Base-by-base conservation (phyloP, 2,797 vertebrate species). In the Vireo griseus region DNA sequence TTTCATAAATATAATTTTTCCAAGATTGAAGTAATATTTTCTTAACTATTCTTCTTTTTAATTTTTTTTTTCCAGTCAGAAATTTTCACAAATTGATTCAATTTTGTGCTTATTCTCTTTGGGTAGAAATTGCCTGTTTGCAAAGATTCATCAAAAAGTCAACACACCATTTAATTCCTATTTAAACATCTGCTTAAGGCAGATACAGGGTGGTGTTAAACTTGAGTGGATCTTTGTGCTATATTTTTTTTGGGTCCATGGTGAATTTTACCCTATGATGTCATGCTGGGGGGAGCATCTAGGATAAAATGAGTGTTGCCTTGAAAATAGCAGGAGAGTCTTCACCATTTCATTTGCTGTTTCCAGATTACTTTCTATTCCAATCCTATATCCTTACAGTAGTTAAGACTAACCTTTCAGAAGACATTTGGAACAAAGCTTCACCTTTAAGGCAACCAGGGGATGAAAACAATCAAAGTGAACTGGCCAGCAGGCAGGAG, bases 381-480 rank as follows among this genome's bases (percentile, higher is more conserved):
- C 67, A 71, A 40, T 77, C 33, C 39, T 54, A 58, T 75, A 83
- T 48, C 72, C 57, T 74, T 80, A 22, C 16, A 65, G 50, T 33
- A 94, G 93, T 84, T 90, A 92, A 68, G 57, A 61, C 22, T 94
- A 89, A 96, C 84, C 77, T 95, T 96, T 95, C 45, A 74, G 57
- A 75, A 94, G 83, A 54, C 37, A 92, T 95, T 94, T 94, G 84
- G 71, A 95, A 65, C 57, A 89, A 88, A 90, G 31, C 31, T 90
- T 96, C 91, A 97, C 91, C 94, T 96, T 94, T 94, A 94, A 96
- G 61, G 68, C 75, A 91, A 80, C 25, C 31, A 80, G 62, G 15
- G 54, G 61, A 81, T 88, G 87, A 80, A 92, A 96, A 85, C 18
- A 83, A 68, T 86, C 57, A 80, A 77, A 90, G 68, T 83, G 84